Percentiles rank a stretch among this genome's conserved stretches.
These are phyloP conservation scores for Ligdia adustata DNA, from an alignment of 2,888 invertebrate species.

Conservation along the genomic window DNA sequence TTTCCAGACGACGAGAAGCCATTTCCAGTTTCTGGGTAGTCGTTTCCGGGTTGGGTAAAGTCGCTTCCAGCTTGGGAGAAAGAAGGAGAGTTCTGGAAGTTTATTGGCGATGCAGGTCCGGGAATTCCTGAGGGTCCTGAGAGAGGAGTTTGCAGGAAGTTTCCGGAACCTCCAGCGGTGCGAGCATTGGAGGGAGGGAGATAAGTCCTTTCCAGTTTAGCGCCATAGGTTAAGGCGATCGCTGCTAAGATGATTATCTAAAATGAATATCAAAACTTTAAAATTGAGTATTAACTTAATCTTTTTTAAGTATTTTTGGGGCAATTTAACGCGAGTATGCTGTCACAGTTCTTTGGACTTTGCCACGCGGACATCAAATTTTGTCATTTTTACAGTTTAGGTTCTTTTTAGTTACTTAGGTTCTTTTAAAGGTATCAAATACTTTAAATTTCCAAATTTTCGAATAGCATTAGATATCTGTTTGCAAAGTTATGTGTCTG, in stretches of 20 bases:
- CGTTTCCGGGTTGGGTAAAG: conserved; percentile 32
- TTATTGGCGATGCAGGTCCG: conserved; percentile 11
- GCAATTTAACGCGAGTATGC: no score
- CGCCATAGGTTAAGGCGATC: conserved; percentile 58
- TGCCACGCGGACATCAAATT: no score
- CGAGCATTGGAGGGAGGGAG: conserved; percentile 64
- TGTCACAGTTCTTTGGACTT: no score
- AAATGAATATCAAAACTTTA: no score
- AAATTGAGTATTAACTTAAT: no score
- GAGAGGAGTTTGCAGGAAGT: conserved; percentile 57
- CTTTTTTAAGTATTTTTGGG: no score
- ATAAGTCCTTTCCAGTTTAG: conserved; percentile 69
- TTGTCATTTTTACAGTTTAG: no score
- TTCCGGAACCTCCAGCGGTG: conserved; percentile 59
- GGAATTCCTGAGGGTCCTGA: conserved; percentile 28
- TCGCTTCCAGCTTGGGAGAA: conserved; percentile 35
- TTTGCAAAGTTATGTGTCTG: no score
- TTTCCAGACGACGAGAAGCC: conserved; percentile 29
- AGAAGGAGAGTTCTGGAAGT: conserved; percentile 22
- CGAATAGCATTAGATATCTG: no score
- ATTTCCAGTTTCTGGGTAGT: conserved; percentile 33
- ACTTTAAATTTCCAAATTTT: no score
- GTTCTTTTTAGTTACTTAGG: no score
- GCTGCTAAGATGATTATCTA: conserved; percentile 65
- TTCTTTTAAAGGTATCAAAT: no score